phyloP scores from a whole-genome alignment of 1,140 invertebrate genomes.

The Drosophila rufa region DNA sequence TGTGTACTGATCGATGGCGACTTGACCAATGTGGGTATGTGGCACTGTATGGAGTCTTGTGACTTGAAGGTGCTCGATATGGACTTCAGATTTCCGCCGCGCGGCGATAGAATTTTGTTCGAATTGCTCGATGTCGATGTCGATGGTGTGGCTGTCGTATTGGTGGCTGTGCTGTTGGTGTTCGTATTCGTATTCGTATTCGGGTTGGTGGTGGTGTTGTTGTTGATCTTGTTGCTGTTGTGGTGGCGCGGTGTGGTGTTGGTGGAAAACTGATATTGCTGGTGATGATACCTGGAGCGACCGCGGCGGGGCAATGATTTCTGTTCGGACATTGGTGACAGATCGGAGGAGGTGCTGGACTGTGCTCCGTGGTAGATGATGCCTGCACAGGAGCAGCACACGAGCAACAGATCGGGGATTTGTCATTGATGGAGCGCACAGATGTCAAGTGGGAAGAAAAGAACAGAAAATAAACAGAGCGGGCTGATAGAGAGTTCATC shows the following conservation, averaged over 20 bases:
- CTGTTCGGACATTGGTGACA: conserved; percentile 91
- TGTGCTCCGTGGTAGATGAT: conserved; percentile 91
- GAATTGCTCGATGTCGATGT: conserved; percentile 53
- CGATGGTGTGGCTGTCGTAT: conserved; percentile 67
- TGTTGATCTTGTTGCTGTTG: conserved; percentile 82
- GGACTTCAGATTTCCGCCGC: conserved; percentile 81
- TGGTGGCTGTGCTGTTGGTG: conserved; percentile 63
- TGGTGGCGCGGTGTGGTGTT: conserved; percentile 85
- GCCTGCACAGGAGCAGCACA: conserved; percentile 85
- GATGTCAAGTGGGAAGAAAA: conserved; percentile 60
- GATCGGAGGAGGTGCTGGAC: conserved; percentile 91
- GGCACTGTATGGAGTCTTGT: conserved; percentile 84
- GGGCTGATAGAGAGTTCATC: conserved; percentile 67
- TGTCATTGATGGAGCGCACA: conserved; percentile 38
- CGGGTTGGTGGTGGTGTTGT: conserved; percentile 65
- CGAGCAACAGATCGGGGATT: conserved; percentile 15
- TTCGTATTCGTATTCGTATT: conserved; percentile 53
- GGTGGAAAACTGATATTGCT: conserved; percentile 85
- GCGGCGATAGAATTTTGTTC: conserved; percentile 81
- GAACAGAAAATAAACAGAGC: conserved; percentile 64
- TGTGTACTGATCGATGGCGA: conserved; percentile 83
- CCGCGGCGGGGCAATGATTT: conserved; percentile 90
- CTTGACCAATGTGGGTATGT: conserved; percentile 84
- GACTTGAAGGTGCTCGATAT: conserved; percentile 85
- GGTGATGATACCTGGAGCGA: conserved; percentile 88